These are phyloP conservation scores for Meloidogyne hapla DNA, from an alignment of 1,140 invertebrate genomes.

Conservation along the genomic window DNA sequence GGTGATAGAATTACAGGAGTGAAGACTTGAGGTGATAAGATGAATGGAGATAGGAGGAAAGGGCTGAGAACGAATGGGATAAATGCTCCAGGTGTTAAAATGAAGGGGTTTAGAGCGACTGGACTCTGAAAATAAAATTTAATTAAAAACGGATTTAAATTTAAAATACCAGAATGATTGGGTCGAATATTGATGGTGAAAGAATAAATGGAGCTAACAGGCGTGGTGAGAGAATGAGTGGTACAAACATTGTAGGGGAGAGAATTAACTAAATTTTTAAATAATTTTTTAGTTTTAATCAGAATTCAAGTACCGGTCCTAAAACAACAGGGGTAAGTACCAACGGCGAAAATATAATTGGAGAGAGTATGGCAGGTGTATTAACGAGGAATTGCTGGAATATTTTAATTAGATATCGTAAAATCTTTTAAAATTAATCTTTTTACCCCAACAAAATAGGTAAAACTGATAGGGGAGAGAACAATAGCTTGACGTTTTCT, in stretches of 20 bases:
- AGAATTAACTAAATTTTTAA: conserved; percentile 33
- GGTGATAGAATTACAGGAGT: conserved; percentile 55
- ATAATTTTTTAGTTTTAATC: no score
- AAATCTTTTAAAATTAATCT: not conserved
- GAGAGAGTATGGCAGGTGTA: conserved; percentile 39
- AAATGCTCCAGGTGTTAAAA: conserved; percentile 38
- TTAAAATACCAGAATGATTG: conserved; percentile 45
- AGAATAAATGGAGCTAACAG: conserved; percentile 51
- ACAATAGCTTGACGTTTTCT: conserved; percentile 15
- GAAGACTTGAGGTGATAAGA: conserved; percentile 53
- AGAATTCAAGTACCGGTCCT: conserved; percentile 31
- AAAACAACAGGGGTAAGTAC: conserved; percentile 50
- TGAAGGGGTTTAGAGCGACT: conserved; percentile 53
- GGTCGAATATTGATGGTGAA: conserved; percentile 48
- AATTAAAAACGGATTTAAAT: not conserved
- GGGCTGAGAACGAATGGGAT: conserved; percentile 36
- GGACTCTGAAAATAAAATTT: conserved; percentile 32
- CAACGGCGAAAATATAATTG: conserved; percentile 40
- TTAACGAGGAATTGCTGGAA: conserved; percentile 10
- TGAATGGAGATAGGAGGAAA: conserved; percentile 42
- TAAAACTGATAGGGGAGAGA: conserved; percentile 27
- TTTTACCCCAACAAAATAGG: conserved; percentile 16
- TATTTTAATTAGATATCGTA: no score
- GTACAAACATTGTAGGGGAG: conserved; percentile 50
- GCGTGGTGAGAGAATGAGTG: conserved; percentile 49